phyloP scores from a whole-genome alignment of 1,140 invertebrate genomes.

The Meloidogyne hapla region DNA sequence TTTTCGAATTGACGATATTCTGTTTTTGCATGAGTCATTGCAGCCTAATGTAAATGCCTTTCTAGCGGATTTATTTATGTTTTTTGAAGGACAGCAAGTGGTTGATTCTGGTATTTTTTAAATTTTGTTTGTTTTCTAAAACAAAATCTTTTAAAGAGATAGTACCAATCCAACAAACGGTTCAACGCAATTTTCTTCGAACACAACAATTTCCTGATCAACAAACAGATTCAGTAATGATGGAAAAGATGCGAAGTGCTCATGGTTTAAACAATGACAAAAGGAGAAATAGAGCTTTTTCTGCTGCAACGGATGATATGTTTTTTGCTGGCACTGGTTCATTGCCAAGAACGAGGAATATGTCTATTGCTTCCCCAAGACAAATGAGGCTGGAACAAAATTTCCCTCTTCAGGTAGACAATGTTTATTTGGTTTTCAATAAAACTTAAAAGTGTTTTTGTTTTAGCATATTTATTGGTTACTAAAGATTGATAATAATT shows the following conservation, averaged over 20 bases:
- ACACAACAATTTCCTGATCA: constrained; percentile 1
- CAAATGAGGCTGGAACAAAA: not conserved
- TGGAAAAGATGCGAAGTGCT: not conserved
- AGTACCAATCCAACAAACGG: not conserved
- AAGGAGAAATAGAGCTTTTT: constrained; percentile 5
- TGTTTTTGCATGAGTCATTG: constrained; percentile 86
- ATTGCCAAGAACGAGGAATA: not conserved
- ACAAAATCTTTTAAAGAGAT: not conserved
- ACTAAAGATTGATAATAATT: no score
- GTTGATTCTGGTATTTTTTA: constrained; percentile 30
- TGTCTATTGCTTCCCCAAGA: not conserved
- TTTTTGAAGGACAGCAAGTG: constrained; percentile 72
- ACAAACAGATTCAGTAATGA: not conserved
- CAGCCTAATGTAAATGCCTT: constrained; percentile 88
- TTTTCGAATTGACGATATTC: constrained; percentile 89
- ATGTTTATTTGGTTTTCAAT: not conserved
- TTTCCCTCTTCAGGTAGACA: not conserved
- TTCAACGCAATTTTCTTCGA: constrained; percentile 1
- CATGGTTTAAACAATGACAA: not conserved
- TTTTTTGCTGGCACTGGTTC: not conserved
- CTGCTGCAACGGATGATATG: not conserved
- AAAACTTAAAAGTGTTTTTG: no score
- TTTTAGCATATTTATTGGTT: no score
- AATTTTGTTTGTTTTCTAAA: not conserved
- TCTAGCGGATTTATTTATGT: constrained; percentile 89